Evolutionary conservation across 1,140 invertebrate genomes (phyloP), one percentile per base, ranked within the genome.

Genomic region (Hermetia illucens): DNA sequence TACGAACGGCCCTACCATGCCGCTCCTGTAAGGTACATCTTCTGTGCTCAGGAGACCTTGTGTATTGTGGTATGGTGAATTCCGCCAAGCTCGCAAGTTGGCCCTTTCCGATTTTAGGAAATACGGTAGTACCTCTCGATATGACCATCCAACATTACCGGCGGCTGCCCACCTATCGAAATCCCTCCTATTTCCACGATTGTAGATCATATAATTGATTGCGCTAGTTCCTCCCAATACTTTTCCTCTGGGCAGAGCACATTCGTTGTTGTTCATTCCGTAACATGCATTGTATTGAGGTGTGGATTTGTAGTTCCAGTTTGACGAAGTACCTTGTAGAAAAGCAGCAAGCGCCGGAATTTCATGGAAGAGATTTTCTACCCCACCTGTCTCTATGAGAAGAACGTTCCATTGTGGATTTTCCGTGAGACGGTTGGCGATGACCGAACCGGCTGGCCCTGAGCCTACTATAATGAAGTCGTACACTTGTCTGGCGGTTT

Each of bases 201-300:
- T 78, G 54, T 91, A 90, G n/a, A 88, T 77, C 82, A 91, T 87
- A 35, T 76, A 84, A 53, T 92, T 91, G 16, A 91, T 72, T 3
- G 80, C 73, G 16, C 77, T 82, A 1, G 74, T 72, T 1, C 86
- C 86, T 2, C 86, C 86, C 2, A 82, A 49, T 0, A 66, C 71
- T 48, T 67, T 74, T 2, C 76, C 76, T 34, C 72, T 55, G 0
- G 74, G 71, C 64, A 71, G 68, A 21, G 61, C 67, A 44, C 74
- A 77, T 21, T 61, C 52, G 17, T 62, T 53, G 15, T 64, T 58
- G 16, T 51, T 44, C 64, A 75, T 69, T 24, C 52, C 64, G 18
- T 57, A 50, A 46, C 77, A 79, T 19, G 68, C 70, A 36, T 66
- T 59, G 33, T 70, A 69, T 42, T 79, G 77, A 13, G 62, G 61